Base-by-base conservation (phyloP, 2,888 invertebrate species). In the Eurytoma adleriae region DNA sequence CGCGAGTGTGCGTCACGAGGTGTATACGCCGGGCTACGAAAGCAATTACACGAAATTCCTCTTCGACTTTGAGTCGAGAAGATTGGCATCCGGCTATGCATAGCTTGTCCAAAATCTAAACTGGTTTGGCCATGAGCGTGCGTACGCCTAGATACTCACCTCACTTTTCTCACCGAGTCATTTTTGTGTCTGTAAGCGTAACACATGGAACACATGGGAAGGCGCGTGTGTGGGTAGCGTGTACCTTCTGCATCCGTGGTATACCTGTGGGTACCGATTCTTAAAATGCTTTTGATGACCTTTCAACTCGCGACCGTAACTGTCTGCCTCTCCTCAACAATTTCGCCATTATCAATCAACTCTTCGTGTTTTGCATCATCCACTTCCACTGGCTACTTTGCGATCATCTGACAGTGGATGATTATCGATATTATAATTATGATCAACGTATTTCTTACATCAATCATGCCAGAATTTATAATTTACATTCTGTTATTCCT, bases 71-170 rank as follows among this genome's bases (percentile, higher is more conserved):
- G 56, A 61, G 52, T 10, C 62, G 2, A n/a, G 16, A 71, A 54
- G 62, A 62, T 62, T 54, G 72, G 72, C 62, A 72, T 72, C 72
- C 54, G 72, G n/a, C 62, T 72, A 27, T 62, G 62, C 62, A 72
- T 54, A 62, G 54, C 52, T 72, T 62, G 62, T 72, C 72, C 62
- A 72, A 72, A 72, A 54, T 27, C 18, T 27, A 72, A 72, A 72
- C 72, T 72, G 52, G 72, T 72, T 72, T 72, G 52, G 62, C 72
- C 62, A 12, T 64, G 72, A 72, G n/a, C n/a, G n/a, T n/a, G 52
- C 50, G 50, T 61, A 40, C n/a, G 70, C 30, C 69, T 69, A 69
- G 56, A 48, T 14, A 20, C 18, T 59, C 57, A 59, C 59, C 70
- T 70, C 48, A 57, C 66, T 40, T 52, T 16, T 52, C 16, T 14